Percentiles rank a stretch among this genome's conserved stretches.
Evolutionary conservation across 1,140 invertebrate species (phyloP).

Genomic region (Zaprionus davidi): DNA sequence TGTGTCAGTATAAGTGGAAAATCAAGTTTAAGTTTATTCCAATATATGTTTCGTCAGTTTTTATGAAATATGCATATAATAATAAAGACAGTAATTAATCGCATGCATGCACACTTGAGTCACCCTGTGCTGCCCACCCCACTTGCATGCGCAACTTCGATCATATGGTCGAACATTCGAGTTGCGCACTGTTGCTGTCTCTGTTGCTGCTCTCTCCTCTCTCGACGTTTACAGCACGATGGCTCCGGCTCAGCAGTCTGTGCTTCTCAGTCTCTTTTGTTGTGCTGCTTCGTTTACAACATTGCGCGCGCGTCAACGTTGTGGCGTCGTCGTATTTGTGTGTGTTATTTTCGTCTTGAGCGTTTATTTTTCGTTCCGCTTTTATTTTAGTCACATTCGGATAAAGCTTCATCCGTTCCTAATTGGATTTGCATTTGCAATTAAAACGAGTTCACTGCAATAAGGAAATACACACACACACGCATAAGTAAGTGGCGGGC

Average conservation of each 20-base stretch:
- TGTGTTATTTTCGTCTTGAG: constrained; percentile 45
- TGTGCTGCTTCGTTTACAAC: constrained; percentile 59
- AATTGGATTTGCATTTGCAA: constrained; percentile 26
- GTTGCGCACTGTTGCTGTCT: constrained; percentile 27
- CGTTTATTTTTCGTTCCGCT: constrained; percentile 42
- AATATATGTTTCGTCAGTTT: background rate
- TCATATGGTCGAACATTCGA: constrained; percentile 57
- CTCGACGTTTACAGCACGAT: constrained; percentile 29
- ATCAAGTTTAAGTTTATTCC: background rate
- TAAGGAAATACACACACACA: constrained; percentile 24
- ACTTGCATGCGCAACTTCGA: constrained; percentile 24
- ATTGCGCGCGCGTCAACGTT: constrained; percentile 64
- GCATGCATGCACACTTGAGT: background rate
- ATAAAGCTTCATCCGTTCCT: constrained; percentile 31
- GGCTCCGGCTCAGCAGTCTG: constrained; percentile 17
- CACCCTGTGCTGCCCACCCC: constrained; percentile 18
- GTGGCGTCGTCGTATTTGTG: constrained; percentile 23
- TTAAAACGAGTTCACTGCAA: constrained; percentile 34
- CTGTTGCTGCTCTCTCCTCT: background rate
- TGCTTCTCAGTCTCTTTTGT: constrained; percentile 59
- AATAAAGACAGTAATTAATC: background rate
- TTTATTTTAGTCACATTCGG: constrained; percentile 36
- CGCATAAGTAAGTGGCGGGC: constrained; percentile 19
- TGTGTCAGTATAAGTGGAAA: constrained; percentile 13
- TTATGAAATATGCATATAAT: constrained; percentile 9